These are phyloP conservation scores for Spodoptera litura DNA, from an alignment of 1,140 invertebrate genomes.

Conservation along the genomic window DNA sequence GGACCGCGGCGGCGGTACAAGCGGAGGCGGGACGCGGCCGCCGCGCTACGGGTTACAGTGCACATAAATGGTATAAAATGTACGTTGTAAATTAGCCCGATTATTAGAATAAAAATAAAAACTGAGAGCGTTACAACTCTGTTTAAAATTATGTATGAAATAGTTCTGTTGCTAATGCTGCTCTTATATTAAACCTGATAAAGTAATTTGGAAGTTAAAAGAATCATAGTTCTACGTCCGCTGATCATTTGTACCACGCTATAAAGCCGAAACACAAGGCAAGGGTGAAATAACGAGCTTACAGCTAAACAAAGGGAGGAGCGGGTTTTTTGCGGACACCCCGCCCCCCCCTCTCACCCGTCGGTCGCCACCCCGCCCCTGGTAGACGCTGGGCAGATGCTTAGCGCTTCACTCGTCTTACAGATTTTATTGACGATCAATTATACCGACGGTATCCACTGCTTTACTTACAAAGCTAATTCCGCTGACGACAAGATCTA, in stretches of 20 bases:
- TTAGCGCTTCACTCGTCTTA: slow-evolving; percentile 25
- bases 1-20: neutral
- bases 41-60: neutral
- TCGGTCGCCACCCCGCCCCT: neutral
- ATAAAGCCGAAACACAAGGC: slow-evolving; percentile 61
- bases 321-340: slow-evolving; percentile 41
- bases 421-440: slow-evolving; percentile 42
- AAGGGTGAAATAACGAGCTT: slow-evolving; percentile 66
- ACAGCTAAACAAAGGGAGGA: slow-evolving; percentile 61
- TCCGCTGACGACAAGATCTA: too few species aligned
- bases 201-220: too few species aligned
- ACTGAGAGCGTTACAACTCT: too few species aligned
- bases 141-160: too few species aligned
- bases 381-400: slow-evolving; percentile 26
- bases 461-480: too few species aligned
- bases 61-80: too few species aligned
- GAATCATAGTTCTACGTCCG: neutral
- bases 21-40: neutral
- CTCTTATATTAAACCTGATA: too few species aligned
- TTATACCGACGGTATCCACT: neutral
- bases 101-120: too few species aligned
- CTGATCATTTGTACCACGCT: slow-evolving; percentile 31
- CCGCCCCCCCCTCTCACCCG: neutral
- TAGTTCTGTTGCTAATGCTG: too few species aligned
- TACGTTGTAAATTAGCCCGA: too few species aligned